phyloP scores from a whole-genome alignment of 2,888 invertebrate genomes.

The Pimpla rufipes region DNA sequence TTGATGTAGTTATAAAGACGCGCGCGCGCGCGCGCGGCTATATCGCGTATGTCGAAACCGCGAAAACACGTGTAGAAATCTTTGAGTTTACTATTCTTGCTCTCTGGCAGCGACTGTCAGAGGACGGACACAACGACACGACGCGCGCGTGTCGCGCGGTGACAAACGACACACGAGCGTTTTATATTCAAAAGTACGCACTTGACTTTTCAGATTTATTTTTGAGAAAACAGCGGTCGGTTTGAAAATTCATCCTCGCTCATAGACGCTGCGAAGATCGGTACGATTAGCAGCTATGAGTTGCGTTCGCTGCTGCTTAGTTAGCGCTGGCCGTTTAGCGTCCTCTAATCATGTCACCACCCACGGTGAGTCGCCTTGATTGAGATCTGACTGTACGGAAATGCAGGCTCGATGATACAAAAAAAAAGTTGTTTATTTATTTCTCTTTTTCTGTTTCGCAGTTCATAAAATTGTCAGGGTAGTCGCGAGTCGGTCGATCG shows the following conservation, averaged over 20 bases:
- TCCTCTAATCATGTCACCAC: conserved; percentile 81
- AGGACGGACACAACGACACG: background rate
- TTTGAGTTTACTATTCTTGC: conserved; percentile 51
- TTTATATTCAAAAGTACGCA: conserved; percentile 8
- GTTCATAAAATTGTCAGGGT: conserved; percentile 83
- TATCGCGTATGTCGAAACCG: conserved; percentile 51
- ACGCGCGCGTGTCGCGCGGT: background rate
- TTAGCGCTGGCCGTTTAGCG: conserved; percentile 82
- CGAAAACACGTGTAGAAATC: conserved; percentile 53
- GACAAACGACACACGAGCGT: background rate
- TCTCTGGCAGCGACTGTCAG: conserved; percentile 39
- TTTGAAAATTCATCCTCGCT: background rate
- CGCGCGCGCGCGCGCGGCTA: conserved; percentile 27
- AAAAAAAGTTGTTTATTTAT: no score
- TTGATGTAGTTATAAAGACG: background rate
- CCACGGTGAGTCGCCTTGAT: conserved; percentile 78
- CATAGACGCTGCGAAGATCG: background rate
- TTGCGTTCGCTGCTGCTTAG: conserved; percentile 83
- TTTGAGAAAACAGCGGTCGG: conserved; percentile 8
- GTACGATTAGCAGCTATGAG: conserved; percentile 78
- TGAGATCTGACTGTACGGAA: background rate
- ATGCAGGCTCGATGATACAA: background rate
- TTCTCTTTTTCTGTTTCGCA: conserved; percentile 67
- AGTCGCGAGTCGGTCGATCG: conserved; percentile 79
- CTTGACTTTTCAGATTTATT: conserved; percentile 57